A percentile compares a stretch with the other conserved stretches of the same genome.
These are phyloP conservation scores for Mobula hypostoma DNA, from an alignment of 2,113 vertebrate species.

Conservation along the genomic window DNA sequence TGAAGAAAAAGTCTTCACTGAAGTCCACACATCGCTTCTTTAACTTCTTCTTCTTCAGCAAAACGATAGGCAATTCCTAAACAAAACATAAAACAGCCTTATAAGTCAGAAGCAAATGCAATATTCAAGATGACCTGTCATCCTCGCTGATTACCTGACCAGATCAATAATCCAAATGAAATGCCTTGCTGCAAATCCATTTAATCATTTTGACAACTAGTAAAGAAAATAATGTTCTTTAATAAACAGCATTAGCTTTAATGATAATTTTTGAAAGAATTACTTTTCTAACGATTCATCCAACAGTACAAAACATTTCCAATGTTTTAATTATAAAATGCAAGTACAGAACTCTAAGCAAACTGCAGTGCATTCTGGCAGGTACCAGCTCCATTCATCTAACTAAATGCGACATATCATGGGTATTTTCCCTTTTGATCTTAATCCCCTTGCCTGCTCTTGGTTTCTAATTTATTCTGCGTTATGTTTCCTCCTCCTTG, in stretches of 20 bases:
- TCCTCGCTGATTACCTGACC: not conserved
- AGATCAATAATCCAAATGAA: not conserved
- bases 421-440: not conserved
- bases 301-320: not conserved
- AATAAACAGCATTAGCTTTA: not conserved
- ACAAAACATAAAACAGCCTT: not conserved
- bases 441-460: not conserved
- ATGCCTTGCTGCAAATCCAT: not conserved
- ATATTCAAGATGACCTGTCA: not conserved
- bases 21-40: conserved; percentile 53
- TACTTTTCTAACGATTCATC: not conserved
- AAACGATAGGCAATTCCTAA: conserved; percentile 55
- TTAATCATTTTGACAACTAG: not conserved
- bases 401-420: not conserved
- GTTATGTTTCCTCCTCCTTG: not conserved
- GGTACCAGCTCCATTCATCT: too few species aligned
- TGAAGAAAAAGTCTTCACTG: conserved; percentile 70
- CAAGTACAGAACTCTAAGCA: not conserved
- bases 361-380: not conserved
- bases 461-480: not conserved
- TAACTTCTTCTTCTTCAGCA: conserved; percentile 54
- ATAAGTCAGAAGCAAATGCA: not conserved
- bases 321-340: not conserved
- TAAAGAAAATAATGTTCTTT: not conserved
- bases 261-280: not conserved